Evolutionary conservation across 2,113 vertebrate species (phyloP).

Genomic region (Centrocercus urophasianus): DNA sequence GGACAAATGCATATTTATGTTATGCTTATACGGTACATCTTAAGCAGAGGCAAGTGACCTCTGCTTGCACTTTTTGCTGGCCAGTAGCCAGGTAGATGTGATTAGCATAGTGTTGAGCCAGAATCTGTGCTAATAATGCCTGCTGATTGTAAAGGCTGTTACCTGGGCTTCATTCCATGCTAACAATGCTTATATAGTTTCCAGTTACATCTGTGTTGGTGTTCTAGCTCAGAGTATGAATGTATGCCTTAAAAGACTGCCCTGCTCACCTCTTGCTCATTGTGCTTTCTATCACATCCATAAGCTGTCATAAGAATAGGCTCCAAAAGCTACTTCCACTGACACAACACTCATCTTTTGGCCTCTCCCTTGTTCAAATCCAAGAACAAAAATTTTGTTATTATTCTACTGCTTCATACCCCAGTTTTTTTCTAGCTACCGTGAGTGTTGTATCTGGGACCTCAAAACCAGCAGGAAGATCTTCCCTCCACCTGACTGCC

Average conservation of each 20-base stretch:
- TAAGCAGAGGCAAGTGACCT: conserved; percentile 48
- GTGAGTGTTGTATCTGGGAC: neutral
- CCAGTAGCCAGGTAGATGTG: conserved; percentile 31
- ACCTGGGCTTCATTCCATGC: conserved; percentile 24
- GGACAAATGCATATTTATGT: conserved; percentile 28
- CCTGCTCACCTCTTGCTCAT: neutral
- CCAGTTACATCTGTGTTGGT: conserved; percentile 7
- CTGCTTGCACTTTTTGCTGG: conserved; percentile 39
- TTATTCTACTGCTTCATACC: neutral
- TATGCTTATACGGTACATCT: neutral
- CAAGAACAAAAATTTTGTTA: neutral
- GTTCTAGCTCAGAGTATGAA: neutral
- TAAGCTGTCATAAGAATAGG: neutral
- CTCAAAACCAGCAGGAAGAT: neutral
- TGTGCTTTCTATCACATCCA: neutral
- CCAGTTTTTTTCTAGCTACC: neutral
- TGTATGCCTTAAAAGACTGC: neutral
- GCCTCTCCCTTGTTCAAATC: neutral
- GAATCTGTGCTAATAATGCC: conserved; percentile 31
- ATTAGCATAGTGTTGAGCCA: conserved; percentile 52
- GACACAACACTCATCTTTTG: neutral
- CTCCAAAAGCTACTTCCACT: neutral
- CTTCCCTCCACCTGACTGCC: neutral
- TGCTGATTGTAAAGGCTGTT: conserved; percentile 46
- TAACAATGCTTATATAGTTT: neutral